These are phyloP conservation scores for Cephus pulcher DNA, from an alignment of 2,888 invertebrate species.

Conservation along the genomic window DNA sequence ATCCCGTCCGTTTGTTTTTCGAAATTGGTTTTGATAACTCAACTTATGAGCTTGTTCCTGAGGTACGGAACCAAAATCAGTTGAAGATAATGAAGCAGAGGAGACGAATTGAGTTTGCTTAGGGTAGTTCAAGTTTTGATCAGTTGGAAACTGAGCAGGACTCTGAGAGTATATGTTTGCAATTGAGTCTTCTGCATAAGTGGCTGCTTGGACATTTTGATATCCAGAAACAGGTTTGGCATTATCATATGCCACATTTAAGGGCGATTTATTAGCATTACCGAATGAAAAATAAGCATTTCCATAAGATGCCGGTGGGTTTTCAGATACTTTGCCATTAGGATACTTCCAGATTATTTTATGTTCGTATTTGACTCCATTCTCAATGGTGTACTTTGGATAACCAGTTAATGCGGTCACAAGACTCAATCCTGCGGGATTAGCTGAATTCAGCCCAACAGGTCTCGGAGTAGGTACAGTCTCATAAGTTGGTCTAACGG, in stretches of 20 bases:
- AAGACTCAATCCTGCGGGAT: slow-evolving; percentile 12
- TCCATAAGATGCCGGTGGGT: slow-evolving; percentile 52
- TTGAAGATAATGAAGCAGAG: slow-evolving; percentile 26
- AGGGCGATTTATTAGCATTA: neutral
- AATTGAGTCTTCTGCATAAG: slow-evolving; percentile 12
- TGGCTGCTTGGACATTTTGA: slow-evolving; percentile 2
- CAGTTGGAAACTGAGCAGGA: slow-evolving; percentile 56
- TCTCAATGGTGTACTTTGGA: slow-evolving; percentile 56
- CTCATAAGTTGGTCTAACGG: neutral
- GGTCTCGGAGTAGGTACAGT: slow-evolving; percentile 1
- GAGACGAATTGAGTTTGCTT: slow-evolving; percentile 44
- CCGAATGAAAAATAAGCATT: slow-evolving; percentile 30
- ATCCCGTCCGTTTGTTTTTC: neutral
- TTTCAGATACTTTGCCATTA: slow-evolving; percentile 56
- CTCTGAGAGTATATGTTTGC: slow-evolving; percentile 52
- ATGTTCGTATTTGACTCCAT: slow-evolving; percentile 60
- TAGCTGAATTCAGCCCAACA: slow-evolving; percentile 1
- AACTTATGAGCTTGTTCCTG: slow-evolving; percentile 24
- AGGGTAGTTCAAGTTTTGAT: slow-evolving; percentile 32
- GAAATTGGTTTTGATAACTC: slow-evolving; percentile 29
- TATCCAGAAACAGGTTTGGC: slow-evolving; percentile 8
- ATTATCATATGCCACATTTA: slow-evolving; percentile 14
- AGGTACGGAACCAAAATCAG: neutral
- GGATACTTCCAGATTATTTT: slow-evolving; percentile 65
- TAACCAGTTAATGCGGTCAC: slow-evolving; percentile 29